A percentile compares a stretch with the other conserved stretches of the same genome.
Evolutionary conservation across 2,113 vertebrate species (phyloP).

Genomic region (Anhinga rufa): DNA sequence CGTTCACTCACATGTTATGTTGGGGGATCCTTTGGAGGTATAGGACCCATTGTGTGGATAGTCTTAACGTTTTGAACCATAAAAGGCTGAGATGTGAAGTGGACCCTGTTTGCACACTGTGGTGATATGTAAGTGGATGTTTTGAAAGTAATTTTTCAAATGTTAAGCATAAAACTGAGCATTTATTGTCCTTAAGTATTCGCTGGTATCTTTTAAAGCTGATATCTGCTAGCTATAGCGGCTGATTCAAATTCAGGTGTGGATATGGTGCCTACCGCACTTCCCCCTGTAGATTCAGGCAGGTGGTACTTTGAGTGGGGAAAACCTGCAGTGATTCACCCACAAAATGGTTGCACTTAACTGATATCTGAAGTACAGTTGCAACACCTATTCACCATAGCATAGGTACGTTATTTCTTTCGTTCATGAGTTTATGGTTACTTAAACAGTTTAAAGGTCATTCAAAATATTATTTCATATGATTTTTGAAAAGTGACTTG

Average conservation of each 20-base stretch:
- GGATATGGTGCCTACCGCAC: not conserved
- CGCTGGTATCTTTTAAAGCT: not conserved
- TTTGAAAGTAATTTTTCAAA: not conserved
- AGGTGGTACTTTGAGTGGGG: not conserved
- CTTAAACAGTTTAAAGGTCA: not conserved
- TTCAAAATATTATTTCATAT: not conserved
- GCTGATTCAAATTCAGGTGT: not conserved
- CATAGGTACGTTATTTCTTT: not conserved
- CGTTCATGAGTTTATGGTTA: not conserved
- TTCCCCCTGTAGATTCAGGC: not conserved
- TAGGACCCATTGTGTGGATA: not conserved
- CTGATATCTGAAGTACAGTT: not conserved
- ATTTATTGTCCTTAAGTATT: not conserved
- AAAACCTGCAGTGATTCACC: not conserved
- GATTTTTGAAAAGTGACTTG: not conserved
- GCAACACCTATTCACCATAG: not conserved
- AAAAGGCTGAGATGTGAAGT: not conserved
- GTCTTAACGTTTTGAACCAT: not conserved
- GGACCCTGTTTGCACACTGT: not conserved
- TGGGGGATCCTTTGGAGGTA: not conserved
- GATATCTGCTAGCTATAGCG: not conserved
- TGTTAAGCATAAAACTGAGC: not conserved
- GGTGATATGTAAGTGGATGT: not conserved
- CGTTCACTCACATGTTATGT: rapidly evolving
- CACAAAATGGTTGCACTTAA: not conserved